Evolutionary conservation across 2,888 invertebrate genomes (phyloP).

Genomic region (Agrotis clavis): DNA sequence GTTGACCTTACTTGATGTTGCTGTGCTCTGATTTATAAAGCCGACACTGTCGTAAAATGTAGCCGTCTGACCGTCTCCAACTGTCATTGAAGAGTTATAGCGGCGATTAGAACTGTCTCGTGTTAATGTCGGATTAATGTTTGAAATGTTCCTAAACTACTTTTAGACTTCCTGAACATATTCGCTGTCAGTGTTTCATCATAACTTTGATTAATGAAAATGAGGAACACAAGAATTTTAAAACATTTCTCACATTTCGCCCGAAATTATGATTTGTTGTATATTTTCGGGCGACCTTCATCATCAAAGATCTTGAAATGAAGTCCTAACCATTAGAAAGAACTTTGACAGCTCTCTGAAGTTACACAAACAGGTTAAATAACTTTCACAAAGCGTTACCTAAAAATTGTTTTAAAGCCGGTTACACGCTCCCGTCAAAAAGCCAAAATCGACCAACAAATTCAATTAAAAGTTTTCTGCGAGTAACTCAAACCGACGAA

Average conservation of each 20-base stretch:
- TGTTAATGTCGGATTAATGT: constrained; percentile 49
- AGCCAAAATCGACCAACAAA: constrained; percentile 85
- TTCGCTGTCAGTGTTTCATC: constrained; percentile 44
- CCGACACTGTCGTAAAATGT: constrained; percentile 54
- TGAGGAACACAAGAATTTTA: constrained; percentile 10
- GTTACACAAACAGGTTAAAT: constrained; percentile 71
- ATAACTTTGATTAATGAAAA: constrained; percentile 40
- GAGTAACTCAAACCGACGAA: constrained; percentile 83
- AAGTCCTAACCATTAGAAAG: constrained; percentile 46
- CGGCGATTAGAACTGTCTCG: constrained; percentile 50
- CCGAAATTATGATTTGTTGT: neutral
- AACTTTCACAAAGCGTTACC: constrained; percentile 74
- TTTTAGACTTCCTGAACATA: constrained; percentile 53
- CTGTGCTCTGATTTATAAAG: constrained; percentile 58
- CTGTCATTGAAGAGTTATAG: constrained; percentile 51
- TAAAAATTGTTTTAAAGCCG: constrained; percentile 80
- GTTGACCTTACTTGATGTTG: constrained; percentile 57
- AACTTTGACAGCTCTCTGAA: constrained; percentile 57
- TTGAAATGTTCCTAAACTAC: constrained; percentile 43
- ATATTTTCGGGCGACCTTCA: constrained; percentile 15
- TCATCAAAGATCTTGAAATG: constrained; percentile 26
- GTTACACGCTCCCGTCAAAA: constrained; percentile 82
- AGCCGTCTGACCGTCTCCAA: constrained; percentile 32
- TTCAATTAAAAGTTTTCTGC: constrained; percentile 89
- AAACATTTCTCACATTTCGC: constrained; percentile 13